Evolutionary conservation across 1,140 invertebrate species (phyloP).

Genomic region (Philotrypesis tridentata): DNA sequence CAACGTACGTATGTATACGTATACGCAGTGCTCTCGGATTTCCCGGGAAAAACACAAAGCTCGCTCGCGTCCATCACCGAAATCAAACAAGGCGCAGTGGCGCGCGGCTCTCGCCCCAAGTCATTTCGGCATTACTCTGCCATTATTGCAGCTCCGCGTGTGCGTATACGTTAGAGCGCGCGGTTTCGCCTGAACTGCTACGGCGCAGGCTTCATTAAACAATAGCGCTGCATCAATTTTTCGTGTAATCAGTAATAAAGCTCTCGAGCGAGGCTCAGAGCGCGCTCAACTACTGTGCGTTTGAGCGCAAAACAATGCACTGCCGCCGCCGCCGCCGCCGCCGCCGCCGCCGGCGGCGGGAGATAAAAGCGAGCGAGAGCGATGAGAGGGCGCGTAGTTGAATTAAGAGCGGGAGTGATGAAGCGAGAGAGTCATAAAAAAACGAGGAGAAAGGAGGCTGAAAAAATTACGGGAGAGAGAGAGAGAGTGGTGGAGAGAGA

Average conservation of each 20-base stretch:
- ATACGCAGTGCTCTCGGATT: neutral
- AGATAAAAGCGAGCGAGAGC: neutral
- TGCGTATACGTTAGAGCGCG: neutral
- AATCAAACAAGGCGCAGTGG: neutral
- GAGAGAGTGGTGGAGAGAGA: neutral
- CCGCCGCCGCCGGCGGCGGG: no score
- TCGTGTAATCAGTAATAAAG: constrained; percentile 68
- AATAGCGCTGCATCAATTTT: constrained; percentile 62
- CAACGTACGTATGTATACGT: no score
- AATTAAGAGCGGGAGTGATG: no score
- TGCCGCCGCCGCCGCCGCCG: neutral
- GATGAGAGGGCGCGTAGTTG: no score
- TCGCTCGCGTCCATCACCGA: neutral
- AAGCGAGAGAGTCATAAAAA: no score
- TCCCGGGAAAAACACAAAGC: constrained; percentile 7
- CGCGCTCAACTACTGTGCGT: neutral
- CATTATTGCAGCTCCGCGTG: no score
- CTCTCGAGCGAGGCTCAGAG: constrained; percentile 38
- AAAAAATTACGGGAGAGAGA: no score
- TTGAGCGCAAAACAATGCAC: constrained; percentile 14
- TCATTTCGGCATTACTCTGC: neutral
- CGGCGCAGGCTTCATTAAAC: neutral
- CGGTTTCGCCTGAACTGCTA: neutral
- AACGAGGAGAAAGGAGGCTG: no score
- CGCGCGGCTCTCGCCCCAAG: neutral